These are phyloP conservation scores for Poeciliopsis presidionis DNA, from an alignment of 2,797 vertebrate species.

Conservation along the genomic window DNA sequence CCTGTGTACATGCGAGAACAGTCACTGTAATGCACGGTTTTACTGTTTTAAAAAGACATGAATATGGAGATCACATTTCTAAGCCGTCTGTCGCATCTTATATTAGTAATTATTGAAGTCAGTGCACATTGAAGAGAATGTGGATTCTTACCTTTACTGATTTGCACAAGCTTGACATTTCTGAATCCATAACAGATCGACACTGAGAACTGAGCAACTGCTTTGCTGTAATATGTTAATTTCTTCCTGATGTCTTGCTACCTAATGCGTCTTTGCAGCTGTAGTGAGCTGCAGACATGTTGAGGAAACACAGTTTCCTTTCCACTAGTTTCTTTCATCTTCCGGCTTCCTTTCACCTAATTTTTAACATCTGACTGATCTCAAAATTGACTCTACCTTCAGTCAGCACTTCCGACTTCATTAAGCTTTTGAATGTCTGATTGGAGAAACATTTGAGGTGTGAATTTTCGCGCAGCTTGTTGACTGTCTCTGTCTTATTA, in stretches of 20 bases:
- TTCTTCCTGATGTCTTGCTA: background rate
- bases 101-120: background rate
- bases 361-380: background rate
- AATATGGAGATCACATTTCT: background rate
- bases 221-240: background rate
- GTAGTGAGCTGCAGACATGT: background rate
- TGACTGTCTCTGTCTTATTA: background rate
- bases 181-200: background rate
- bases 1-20: background rate
- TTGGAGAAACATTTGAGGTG: background rate
- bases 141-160: background rate
- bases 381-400: background rate
- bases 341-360: background rate
- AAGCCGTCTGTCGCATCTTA: background rate
- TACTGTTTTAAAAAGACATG: background rate
- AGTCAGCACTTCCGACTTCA: background rate
- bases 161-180: background rate
- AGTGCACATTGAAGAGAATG: background rate
- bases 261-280: background rate
- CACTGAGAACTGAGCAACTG: background rate
- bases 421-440: background rate
- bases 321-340: background rate
- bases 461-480: background rate
- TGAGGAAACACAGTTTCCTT: background rate
- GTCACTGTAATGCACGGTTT: background rate